Evolutionary conservation across 1,140 invertebrate species (phyloP).

Genomic region (Sycophila sp.): DNA sequence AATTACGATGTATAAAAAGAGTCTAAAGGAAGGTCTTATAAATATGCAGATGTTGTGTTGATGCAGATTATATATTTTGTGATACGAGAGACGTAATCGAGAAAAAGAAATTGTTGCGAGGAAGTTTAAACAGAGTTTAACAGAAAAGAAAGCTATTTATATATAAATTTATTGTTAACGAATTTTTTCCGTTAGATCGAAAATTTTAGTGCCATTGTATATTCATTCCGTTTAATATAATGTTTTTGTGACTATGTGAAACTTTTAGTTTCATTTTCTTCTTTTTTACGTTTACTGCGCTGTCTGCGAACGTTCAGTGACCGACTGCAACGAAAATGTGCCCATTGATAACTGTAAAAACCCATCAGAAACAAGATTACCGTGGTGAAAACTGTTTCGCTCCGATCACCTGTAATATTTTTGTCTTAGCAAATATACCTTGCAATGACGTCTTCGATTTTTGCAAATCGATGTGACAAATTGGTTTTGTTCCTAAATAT

Average conservation of each 20-base stretch:
- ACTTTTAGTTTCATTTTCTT: neutral
- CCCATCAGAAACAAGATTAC: conserved; percentile 14
- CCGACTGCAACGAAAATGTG: conserved; percentile 21
- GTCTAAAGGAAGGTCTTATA: conserved; percentile 42
- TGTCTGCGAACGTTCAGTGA: neutral
- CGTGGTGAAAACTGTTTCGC: neutral
- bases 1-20: conserved; percentile 18
- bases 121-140: no score
- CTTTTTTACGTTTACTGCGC: conserved; percentile 10
- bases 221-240: conserved; percentile 13
- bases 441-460: conserved; percentile 41
- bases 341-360: conserved; percentile 20
- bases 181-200: conserved; percentile 41
- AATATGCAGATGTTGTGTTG: conserved; percentile 50
- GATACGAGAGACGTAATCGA: conserved; percentile 45
- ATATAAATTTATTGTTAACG: conserved; percentile 47
- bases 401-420: conserved; percentile 11
- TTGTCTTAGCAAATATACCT: conserved; percentile 21
- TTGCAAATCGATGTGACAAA: conserved; percentile 51
- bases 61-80: conserved; percentile 57
- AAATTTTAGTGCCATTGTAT: conserved; percentile 52
- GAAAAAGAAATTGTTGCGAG: conserved; percentile 26
- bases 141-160: conserved; percentile 14
- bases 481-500: conserved; percentile 57
- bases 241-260: neutral